Base-by-base conservation (phyloP, 1,140 invertebrate species). In the Ceratosolen solmsi region DNA sequence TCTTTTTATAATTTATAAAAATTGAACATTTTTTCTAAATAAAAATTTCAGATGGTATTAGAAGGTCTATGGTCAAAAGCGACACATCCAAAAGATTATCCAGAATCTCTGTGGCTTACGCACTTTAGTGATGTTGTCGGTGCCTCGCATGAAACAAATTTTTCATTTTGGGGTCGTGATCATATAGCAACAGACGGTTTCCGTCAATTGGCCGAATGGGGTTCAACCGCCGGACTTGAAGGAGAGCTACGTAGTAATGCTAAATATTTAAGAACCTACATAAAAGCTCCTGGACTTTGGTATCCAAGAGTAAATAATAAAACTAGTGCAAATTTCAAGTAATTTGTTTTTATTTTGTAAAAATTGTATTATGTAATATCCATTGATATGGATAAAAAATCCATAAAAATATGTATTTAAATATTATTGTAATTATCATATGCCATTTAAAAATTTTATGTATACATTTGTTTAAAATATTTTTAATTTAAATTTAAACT, bases 91-190 rank as follows among this genome's bases (percentile, higher is more conserved):
- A 99, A 98, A 92, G 97, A 99, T 89, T 99, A 97, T 91, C 99
- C 99, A 8, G 94, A 95, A 85, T 95, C 96, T 17, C 88, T 94
- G 27, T 98, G 96, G 95, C 91, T 99, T 83, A 98, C 98, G 0
- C 98, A 99, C 90, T 99, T 99, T 92, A 99, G 98, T 17, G 98
- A 99, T 91, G 94, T 99, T 36, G 97, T 99, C 84, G 99, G 99
- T 0, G 98, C 98, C 9, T 96, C 97, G 0, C 99, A 99, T 88
- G 95, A 95, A 65, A 93, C 94, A 0, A 96, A 97, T 87, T 99
- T 98, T 88, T 94, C 94, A 17, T 97, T 99, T 86, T 99, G 98
- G 98, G 96, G 97, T 15, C 96, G 97, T 86, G 97, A 98, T 41
- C 95, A 96, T 71, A 94, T 96, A 79, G 96, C 99, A 11, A 96